A percentile compares a stretch with the other conserved stretches of the same genome.
These are phyloP conservation scores for Anomalospiza imberbis DNA, from an alignment of 2,797 vertebrate species.

Conservation along the genomic window DNA sequence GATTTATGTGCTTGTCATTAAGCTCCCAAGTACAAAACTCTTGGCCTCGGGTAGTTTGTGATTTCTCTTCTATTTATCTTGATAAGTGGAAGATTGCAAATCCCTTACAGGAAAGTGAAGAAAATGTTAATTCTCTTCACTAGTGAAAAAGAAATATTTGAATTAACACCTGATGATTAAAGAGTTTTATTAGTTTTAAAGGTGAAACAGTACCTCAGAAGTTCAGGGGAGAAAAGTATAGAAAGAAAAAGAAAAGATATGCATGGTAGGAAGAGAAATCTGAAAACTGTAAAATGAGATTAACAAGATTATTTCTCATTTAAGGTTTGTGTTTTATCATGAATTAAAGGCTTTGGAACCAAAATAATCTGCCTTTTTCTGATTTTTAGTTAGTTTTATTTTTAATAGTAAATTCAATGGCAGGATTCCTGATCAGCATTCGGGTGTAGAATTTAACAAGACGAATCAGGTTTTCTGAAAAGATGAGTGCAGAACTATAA, in stretches of 20 bases:
- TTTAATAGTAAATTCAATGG: neutral
- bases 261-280: neutral
- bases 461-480: neutral
- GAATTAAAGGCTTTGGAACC: neutral
- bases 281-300: neutral
- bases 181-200: constrained; percentile 60
- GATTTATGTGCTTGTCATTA: constrained; percentile 54
- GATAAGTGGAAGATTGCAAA: constrained; percentile 8
- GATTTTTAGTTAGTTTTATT: neutral
- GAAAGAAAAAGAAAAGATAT: neutral
- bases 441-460: neutral
- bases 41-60: neutral
- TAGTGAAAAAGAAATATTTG: constrained; percentile 51
- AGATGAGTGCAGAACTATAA: neutral
- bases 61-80: constrained; percentile 34
- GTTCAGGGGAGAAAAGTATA: neutral
- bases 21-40: neutral
- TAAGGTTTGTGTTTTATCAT: neutral
- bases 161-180: constrained; percentile 62
- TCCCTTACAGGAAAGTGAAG: neutral
- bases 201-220: neutral
- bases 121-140: constrained; percentile 18
- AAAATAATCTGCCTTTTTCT: neutral
- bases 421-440: neutral
- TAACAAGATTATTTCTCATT: neutral